Evolutionary conservation across 2,797 vertebrate genomes (phyloP).

Genomic region (Anguilla megastoma): DNA sequence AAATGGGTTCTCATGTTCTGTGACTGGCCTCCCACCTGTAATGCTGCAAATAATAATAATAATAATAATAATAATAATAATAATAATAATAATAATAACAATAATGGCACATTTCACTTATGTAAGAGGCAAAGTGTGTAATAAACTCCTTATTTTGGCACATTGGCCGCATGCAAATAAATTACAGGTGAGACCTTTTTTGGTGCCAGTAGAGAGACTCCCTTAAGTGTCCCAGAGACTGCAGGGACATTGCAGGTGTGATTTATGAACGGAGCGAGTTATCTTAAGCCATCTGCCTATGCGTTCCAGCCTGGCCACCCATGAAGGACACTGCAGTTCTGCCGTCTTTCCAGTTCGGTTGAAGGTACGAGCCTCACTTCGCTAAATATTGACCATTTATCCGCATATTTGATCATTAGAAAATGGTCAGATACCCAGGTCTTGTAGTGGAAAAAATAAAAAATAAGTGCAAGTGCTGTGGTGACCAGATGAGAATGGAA

Average conservation of each 20-base stretch:
- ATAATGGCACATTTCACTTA: constrained; percentile 2
- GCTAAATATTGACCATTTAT: background rate
- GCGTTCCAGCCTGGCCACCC: constrained; percentile 30
- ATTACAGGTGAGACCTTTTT: constrained; percentile 14
- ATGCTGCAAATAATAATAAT: constrained; percentile 3
- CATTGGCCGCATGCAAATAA: constrained; percentile 9
- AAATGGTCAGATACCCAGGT: background rate
- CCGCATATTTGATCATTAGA: background rate
- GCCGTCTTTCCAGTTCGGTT: background rate
- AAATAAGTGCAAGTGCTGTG: background rate
- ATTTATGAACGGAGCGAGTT: constrained; percentile 45
- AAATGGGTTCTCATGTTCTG: constrained; percentile 9
- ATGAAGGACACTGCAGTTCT: background rate
- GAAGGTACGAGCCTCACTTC: constrained; percentile 13
- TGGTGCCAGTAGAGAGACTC: constrained; percentile 7
- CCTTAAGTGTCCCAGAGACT: constrained; percentile 33
- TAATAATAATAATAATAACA: background rate
- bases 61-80: constrained; percentile 5
- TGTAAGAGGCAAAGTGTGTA: background rate
- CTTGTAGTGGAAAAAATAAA: background rate
- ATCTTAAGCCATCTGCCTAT: constrained; percentile 37
- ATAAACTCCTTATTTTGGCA: constrained; percentile 25
- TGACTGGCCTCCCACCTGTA: background rate
- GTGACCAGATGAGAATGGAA: background rate
- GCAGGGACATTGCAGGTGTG: constrained; percentile 43